Evolutionary conservation across 2,797 vertebrate species (phyloP), one percentile per base, ranked within the genome.

Genomic region (Heteromormyrus szaboi): DNA sequence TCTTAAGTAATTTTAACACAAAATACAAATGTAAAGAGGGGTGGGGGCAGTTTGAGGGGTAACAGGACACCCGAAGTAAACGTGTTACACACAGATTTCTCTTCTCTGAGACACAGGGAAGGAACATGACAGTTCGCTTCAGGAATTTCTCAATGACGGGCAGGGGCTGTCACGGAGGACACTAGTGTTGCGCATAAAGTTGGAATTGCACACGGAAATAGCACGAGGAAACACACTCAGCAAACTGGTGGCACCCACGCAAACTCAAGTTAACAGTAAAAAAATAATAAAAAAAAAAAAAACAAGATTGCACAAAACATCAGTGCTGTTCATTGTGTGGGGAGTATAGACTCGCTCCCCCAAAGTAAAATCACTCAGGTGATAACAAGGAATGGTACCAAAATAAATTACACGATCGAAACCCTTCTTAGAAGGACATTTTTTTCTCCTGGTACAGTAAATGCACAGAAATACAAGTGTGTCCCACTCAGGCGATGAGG

Each of bases 1-100:
- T 95, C 94, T 94, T 94, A 95, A 85, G 11, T 92, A 92, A 94
- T 93, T 94, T 91, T 93, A 93, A 92, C 93, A 94, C 93, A 89
- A 93, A 94, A 94, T 94, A 95, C 93, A 95, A 95, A 94, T 92
- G 93, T 92, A 94, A 93, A 93, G 94, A 94, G 2, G 94, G 94
- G 93, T 92, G 11, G 44, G 12, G 86, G 89, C 88, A 79, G 88
- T 89, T 51, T 41, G 53, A 79, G 88, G 25, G 12, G 25, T 25
- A 25, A 48, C 25, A 6, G 2, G 41, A 48, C 19, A 46, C 54
- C 33, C 11, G 1, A 92, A 86, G 86, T 89, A 89, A 90, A 90
- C 50, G 84, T 41, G 65, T 87, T 81, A 85, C 89, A 92, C 76
- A 89, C 91, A 90, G 87, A 94, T 90, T 92, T 86, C 51, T 51